Base-by-base conservation (phyloP, 2,797 vertebrate species). In the Tinamus major region DNA sequence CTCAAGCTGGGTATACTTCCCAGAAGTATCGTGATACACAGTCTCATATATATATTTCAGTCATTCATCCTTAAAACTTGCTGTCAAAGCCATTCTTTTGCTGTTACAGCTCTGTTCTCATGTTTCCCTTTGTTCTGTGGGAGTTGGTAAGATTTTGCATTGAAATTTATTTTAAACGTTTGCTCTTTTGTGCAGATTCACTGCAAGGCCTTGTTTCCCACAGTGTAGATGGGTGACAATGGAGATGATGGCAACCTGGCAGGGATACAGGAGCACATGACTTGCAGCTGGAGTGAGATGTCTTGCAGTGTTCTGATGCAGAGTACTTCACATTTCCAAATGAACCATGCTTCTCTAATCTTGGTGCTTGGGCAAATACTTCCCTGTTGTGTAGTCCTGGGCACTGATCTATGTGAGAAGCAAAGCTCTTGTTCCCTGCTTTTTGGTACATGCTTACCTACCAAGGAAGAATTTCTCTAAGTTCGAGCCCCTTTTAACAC, bases 231-330 rank as follows among this genome's bases (percentile, higher is more conserved):
- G 91, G 87, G 87, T 96, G 31, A 94, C 93, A 95, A 84, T 96
- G 93, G 93, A 84, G 92, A 63, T 15, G 63, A 91, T 81, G 93
- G 89, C 78, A 94, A 95, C 89, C 92, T 96, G 96, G 94, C 94
- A 96, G 91, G 42, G 87, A 79, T 90, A 96, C 96, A 96, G 87
- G 92, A 95, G 80, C 92, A 95, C 95, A 96, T 95, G 95, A 85
- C 80, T 96, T 96, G 85, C 94, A 95, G 93, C 93, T 95, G 92
- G 35, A 92, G 82, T 6, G 78, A 93, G 75, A 87, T 84, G 86
- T 96, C 77, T 75, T 82, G 68, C 91, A 82, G 85, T 13, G 33
- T 91, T 91, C 85, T 86, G 85, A 58, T 84, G 82, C 51, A 58
- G 77, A 86, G 21, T 68, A 58, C 49, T 95, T 89, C 48, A 19